Conservation (phyloP, 2,113 vertebrate genomes). For the Phyllostomus discolor region DNA sequence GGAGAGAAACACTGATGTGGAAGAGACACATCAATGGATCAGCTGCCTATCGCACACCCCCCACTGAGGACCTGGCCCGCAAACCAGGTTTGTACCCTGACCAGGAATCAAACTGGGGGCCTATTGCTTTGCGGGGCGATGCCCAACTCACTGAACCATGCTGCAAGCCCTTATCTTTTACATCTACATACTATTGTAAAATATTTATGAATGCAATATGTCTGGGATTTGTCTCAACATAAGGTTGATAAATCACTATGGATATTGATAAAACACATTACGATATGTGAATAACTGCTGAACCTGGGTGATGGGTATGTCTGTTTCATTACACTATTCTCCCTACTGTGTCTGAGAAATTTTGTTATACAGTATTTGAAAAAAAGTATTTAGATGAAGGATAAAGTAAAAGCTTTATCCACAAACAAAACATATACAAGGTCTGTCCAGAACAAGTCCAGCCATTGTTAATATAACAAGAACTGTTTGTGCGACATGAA, state of each 20-base stretch:
- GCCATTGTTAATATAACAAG: too few relatives aligned
- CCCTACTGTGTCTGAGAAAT: background rate
- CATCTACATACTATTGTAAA: background rate
- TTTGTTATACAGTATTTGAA: constrained; percentile 3
- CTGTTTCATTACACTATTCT: background rate
- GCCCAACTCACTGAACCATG: too few relatives aligned
- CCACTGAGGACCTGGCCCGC: too few relatives aligned
- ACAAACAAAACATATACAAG: background rate
- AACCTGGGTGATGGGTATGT: background rate
- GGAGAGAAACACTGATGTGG: too few relatives aligned
- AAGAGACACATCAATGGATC: too few relatives aligned
- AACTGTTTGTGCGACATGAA: too few relatives aligned
- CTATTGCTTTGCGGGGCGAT: too few relatives aligned
- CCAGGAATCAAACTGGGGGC: too few relatives aligned
- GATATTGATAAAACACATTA: background rate
- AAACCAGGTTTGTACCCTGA: too few relatives aligned
- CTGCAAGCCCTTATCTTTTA: too few relatives aligned
- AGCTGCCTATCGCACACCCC: too few relatives aligned
- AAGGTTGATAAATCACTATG: background rate
- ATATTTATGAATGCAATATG: constrained; percentile 30
- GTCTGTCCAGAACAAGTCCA: too few relatives aligned
- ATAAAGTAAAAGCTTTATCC: background rate
- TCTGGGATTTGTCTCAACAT: background rate
- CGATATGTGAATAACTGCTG: background rate
- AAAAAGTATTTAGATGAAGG: constrained; percentile 9